A percentile compares a stretch with the other conserved stretches of the same genome.
Evolutionary conservation across 2,797 vertebrate genomes (phyloP).

Genomic region (Pogonophryne albipinna): DNA sequence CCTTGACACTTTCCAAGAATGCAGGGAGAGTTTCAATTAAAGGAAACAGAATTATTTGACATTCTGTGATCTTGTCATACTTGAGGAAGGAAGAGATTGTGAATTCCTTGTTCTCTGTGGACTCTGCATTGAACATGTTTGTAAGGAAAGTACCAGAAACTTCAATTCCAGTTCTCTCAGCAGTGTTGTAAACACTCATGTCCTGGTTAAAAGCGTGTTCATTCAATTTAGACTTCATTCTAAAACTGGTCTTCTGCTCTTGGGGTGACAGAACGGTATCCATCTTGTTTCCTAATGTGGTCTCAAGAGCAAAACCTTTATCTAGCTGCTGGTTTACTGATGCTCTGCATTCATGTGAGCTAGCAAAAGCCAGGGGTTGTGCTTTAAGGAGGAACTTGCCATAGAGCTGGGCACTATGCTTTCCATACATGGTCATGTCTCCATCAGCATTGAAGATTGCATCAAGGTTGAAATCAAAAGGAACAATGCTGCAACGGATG

Average conservation of each 20-base stretch:
- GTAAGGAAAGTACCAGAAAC: constrained; percentile 84
- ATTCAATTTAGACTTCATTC: constrained; percentile 90
- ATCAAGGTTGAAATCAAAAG: constrained; percentile 89
- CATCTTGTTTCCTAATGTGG: constrained; percentile 58
- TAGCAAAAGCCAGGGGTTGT: constrained; percentile 88
- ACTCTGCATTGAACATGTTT: constrained; percentile 79
- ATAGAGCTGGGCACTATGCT: constrained; percentile 91
- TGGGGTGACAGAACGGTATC: constrained; percentile 41
- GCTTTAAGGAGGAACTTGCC: constrained; percentile 90
- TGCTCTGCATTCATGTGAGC: constrained; percentile 90
- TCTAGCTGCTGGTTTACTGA: constrained; percentile 84
- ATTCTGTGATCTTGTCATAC: constrained; percentile 93
- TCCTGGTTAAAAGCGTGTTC: constrained; percentile 88
- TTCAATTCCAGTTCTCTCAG: constrained; percentile 88
- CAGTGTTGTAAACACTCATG: constrained; percentile 88
- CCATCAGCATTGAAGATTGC: constrained; percentile 88
- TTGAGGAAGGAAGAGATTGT: constrained; percentile 89
- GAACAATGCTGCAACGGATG: constrained; percentile 85
- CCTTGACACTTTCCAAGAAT: constrained; percentile 86
- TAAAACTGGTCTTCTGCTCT: constrained; percentile 78
- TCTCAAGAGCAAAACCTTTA: constrained; percentile 71
- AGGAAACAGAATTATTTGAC: constrained; percentile 89
- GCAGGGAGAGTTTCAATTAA: constrained; percentile 85
- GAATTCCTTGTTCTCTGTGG: constrained; percentile 88
- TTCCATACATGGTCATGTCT: constrained; percentile 85